Conservation (phyloP, 2,797 vertebrate species). For the Rhinatrema bivittatum region DNA sequence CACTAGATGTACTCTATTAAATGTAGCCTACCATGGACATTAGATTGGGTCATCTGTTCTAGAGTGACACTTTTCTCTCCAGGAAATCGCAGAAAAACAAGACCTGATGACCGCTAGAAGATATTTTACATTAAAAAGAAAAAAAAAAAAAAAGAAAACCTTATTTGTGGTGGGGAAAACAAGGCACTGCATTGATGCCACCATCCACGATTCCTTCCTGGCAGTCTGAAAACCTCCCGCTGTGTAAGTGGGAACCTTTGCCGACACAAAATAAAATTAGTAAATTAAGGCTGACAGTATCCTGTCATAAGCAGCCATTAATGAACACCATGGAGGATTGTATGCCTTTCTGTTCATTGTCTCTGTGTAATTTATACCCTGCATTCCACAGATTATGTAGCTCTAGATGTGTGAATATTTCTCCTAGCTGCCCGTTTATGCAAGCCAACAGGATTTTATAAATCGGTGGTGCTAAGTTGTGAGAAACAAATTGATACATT, state of each 20-base stretch:
- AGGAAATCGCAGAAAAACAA: slow-evolving; percentile 13
- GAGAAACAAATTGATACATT: slow-evolving; percentile 8
- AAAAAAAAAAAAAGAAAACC: no score
- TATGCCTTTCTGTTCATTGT: slow-evolving; percentile 8
- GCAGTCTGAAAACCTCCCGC: slow-evolving; percentile 13
- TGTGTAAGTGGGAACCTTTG: slow-evolving; percentile 15
- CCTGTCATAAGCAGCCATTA: slow-evolving; percentile 33
- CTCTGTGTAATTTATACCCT: slow-evolving; percentile 22
- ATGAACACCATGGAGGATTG: slow-evolving; percentile 26
- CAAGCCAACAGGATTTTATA: slow-evolving; percentile 20
- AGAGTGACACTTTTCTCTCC: slow-evolving; percentile 2
- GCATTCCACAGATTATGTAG: slow-evolving; percentile 17
- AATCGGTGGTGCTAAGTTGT: slow-evolving; percentile 3
- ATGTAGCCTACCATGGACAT: slow-evolving; percentile 3
- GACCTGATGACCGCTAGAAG: neutral
- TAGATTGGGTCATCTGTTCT: slow-evolving; percentile 16
- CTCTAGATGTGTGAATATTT: slow-evolving; percentile 10
- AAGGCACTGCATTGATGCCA: slow-evolving; percentile 8
- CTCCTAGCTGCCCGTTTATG: slow-evolving; percentile 14
- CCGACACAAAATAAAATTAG: slow-evolving; percentile 27
- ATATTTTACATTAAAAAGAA: no score
- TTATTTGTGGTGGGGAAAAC: neutral
- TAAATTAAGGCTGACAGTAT: slow-evolving; percentile 25
- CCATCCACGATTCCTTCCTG: slow-evolving; percentile 4
- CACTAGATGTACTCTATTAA: slow-evolving; percentile 1